Base-by-base conservation (phyloP, 2,797 vertebrate genomes). In the Capromys pilorides region DNA sequence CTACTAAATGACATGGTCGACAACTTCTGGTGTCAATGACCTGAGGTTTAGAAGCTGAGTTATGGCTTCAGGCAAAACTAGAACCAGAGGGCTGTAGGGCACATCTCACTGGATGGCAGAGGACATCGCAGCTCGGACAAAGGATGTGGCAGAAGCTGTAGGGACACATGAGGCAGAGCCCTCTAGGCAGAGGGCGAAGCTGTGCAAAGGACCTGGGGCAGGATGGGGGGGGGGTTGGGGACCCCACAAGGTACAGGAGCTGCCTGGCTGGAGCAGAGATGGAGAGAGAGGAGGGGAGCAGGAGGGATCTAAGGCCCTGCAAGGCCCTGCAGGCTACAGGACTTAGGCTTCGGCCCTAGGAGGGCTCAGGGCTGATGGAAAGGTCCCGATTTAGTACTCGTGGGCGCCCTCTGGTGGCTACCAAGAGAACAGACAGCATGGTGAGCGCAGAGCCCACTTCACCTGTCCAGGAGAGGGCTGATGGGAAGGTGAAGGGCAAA, bases 391-490 rank as follows among this genome's bases (percentile, higher is more conserved):
- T 77, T 6, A 0, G 39, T 75, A 24, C 71, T 75, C 71, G 14
- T 6, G 13, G 31, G 73, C 41, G 41, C 73, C 73, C 73, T 31
- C 73, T 77, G 73, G 73, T 18, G 73, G 73, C 5, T 6, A 7
- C 26, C 8, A 6, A 1, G 5, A 41, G 39, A 22, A 59, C 73
- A 41, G 51, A 80, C 49, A 41, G 36, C 2, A 26, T 31, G 22
- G 39, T 11, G 22, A 24, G 41, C 11, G 21, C 3, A 2, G 0
- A 24, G 41, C 0, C 11, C 54, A 51, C 39, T 28, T 6, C 0
- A 1, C 0, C 0, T 33, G 22, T 9, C 33, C 82, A 28, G 2
- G 54, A 4, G 6, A 11, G 28, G 0, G 41, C n/a, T 13, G 54
- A 19, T 0, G 41, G 16, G 14, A 21, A 9, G 26, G 3, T 28